These are phyloP conservation scores for Neoniphon sammara DNA, from an alignment of 2,797 vertebrate species.

Conservation along the genomic window DNA sequence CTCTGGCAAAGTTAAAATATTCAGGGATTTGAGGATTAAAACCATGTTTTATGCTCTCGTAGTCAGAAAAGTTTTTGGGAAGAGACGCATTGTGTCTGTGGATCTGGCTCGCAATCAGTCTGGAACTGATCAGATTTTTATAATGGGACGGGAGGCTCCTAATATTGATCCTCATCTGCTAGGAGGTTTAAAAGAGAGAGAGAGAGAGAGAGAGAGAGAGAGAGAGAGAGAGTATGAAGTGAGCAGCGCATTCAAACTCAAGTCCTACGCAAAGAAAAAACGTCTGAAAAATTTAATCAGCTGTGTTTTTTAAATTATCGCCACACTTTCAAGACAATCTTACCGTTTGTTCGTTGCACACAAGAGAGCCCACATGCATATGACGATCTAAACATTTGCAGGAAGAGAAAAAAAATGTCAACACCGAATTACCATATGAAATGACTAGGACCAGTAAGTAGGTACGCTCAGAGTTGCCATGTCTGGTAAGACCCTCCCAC, in stretches of 20 bases:
- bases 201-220: no score
- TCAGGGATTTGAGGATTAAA: conserved; percentile 80
- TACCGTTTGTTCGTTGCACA: not conserved
- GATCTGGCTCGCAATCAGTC: not conserved
- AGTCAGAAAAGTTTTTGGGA: conserved; percentile 79
- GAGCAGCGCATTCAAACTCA: not conserved
- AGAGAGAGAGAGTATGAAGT: no score
- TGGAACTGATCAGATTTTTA: not conserved
- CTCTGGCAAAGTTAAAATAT: conserved; percentile 86
- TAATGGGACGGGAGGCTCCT: not conserved
- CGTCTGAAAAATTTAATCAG: not conserved
- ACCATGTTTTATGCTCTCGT: conserved; percentile 74
- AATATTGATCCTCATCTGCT: conserved; percentile 5
- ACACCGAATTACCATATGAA: no score
- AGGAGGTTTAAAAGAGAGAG: no score
- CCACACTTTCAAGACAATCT: not conserved
- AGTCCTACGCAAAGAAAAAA: no score
- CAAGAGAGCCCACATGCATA: no score
- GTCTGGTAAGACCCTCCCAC: no score
- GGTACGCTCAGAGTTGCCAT: no score
- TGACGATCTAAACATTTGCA: no score
- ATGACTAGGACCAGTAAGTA: no score
- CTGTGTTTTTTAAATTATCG: not conserved
- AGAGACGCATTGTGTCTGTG: conserved; percentile 32
- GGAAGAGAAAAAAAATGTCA: no score